Percentiles rank a stretch among this genome's conserved stretches.
phyloP scores from a whole-genome alignment of 2,113 vertebrate species.

The Brevimyrus niger region DNA sequence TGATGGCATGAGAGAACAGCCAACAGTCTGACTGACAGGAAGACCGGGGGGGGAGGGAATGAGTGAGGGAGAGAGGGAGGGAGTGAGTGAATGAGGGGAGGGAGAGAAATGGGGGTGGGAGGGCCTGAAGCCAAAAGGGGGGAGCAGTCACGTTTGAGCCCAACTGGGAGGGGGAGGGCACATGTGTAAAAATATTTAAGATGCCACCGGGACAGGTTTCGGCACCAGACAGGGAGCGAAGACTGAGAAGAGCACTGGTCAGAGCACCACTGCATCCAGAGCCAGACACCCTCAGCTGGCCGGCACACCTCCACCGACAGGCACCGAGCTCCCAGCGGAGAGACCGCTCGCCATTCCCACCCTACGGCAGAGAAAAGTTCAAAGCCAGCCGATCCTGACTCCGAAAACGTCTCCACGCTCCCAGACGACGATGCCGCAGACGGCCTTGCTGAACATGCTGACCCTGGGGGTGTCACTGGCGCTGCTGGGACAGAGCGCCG shows the following conservation, averaged over 20 bases:
- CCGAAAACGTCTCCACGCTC: not conserved
- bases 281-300: not conserved
- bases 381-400: not conserved
- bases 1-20: slow-evolving; percentile 48
- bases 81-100: slow-evolving; percentile 15
- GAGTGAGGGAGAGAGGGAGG: slow-evolving; percentile 8
- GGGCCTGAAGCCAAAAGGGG: slow-evolving; percentile 48
- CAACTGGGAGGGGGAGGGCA: slow-evolving; percentile 63
- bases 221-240: slow-evolving; percentile 42
- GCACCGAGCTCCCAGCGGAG: not conserved
- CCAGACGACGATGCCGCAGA: slow-evolving; percentile 50
- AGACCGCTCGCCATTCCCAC: not conserved
- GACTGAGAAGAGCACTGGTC: slow-evolving; percentile 42
- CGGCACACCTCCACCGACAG: not conserved
- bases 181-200: slow-evolving; percentile 81
- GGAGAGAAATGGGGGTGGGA: slow-evolving; percentile 20
- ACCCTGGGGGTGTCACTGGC: slow-evolving; percentile 41
- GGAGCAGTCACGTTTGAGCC: slow-evolving; percentile 39
- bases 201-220: slow-evolving; percentile 60
- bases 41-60: not conserved
- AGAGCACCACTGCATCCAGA: not conserved
- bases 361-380: not conserved
- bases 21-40: slow-evolving; percentile 19
- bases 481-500: slow-evolving; percentile 41
- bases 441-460: slow-evolving; percentile 30